Conservation (phyloP, 2,888 invertebrate genomes). For the Dendrolimus pini region DNA sequence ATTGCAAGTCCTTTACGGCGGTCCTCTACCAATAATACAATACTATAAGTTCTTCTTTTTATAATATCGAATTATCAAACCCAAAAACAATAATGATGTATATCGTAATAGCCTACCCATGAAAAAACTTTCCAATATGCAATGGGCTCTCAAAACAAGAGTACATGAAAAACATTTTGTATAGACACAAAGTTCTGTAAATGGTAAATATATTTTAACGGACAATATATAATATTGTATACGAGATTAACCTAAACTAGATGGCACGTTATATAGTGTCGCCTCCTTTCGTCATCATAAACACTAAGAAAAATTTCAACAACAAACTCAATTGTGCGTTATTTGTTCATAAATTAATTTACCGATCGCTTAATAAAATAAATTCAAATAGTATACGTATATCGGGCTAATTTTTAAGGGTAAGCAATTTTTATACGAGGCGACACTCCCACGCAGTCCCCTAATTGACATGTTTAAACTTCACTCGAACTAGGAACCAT, state of each 20-base stretch:
- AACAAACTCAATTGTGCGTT: constrained; percentile 72
- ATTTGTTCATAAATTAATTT: constrained; percentile 46
- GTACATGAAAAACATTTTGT: constrained; percentile 77
- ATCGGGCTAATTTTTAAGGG: constrained; percentile 25
- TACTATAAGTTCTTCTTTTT: constrained; percentile 34
- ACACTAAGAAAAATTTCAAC: constrained; percentile 37
- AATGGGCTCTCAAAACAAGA: constrained; percentile 78
- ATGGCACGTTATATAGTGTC: constrained; percentile 76
- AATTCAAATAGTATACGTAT: constrained; percentile 33
- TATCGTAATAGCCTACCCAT: constrained; percentile 41
- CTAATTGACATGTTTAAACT: constrained; percentile 76
- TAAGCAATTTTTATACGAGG: constrained; percentile 40
- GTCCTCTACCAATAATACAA: constrained; percentile 41
- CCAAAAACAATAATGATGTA: constrained; percentile 40
- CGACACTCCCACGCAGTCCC: constrained; percentile 71
- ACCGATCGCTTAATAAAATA: constrained; percentile 26
- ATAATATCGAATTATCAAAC: constrained; percentile 27
- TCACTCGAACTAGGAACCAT: constrained; percentile 77
- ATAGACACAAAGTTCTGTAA: constrained; percentile 77
- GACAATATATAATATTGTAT: constrained; percentile 78
- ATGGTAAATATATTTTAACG: constrained; percentile 78
- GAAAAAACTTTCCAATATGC: constrained; percentile 65
- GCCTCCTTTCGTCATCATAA: constrained; percentile 69
- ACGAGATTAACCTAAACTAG: constrained; percentile 78
- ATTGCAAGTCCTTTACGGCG: constrained; percentile 49